Evolutionary conservation across 1,140 invertebrate genomes (phyloP), one percentile per base, ranked within the genome.

Genomic region (Sitobion miscanthi): DNA sequence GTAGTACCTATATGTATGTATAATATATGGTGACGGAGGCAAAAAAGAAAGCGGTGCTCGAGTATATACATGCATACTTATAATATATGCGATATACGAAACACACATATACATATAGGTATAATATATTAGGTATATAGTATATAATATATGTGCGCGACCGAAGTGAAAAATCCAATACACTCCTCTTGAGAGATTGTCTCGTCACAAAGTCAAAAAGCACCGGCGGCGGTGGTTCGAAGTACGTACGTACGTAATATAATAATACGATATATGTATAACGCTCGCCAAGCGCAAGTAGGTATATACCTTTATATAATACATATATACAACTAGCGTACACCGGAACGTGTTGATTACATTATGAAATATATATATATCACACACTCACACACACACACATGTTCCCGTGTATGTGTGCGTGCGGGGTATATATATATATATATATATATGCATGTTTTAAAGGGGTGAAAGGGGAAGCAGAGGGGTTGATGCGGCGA

Each of bases 181-280:
- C 62, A 77, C 62, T 77, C 30, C 30, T 77, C 62, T 77, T n/a
- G 62, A 77, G 62, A 77, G 62, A 77, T 77, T 77, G 62, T 77
- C 62, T n/a, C 62, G 62, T 77, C 62, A n/a, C n/a, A 77, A 77
- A 77, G 62, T 77, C 62, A 77, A 77, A 77, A 77, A 77, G 62
- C 62, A 14, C 62, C 62, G 62, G 30, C 11, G 62, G 30, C 62
- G 62, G 62, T 77, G 62, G 62, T 77, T 77, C 62, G 62, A 83
- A 42, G 35, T 83, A 42, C 82, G 20, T 35, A n/a, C n/a, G 69
- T 11, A 38, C 38, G 82, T 83, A 83, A 83, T 83, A 38, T 77
- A 77, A 77, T 77, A 77, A 77, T 77, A 77, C 62, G n/a, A 77
- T 77, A n/a, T 77, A 77, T 69, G 62, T 69, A 69, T 69, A 62